These are phyloP conservation scores for Hylyphantes graminicola DNA, from an alignment of 1,140 invertebrate species.

Conservation along the genomic window DNA sequence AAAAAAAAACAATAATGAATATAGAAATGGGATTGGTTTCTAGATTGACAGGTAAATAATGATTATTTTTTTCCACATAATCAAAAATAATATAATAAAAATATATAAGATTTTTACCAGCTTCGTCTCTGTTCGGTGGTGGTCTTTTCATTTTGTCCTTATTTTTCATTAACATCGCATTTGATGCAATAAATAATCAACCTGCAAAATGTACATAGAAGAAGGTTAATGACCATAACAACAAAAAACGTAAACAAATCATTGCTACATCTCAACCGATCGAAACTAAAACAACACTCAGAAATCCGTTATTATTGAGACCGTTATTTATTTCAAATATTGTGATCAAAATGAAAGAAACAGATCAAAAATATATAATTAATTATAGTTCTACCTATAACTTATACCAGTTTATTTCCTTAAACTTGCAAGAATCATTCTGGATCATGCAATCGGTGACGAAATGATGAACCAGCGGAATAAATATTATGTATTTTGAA, in stretches of 20 bases:
- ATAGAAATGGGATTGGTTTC: background rate
- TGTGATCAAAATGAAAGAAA: no score
- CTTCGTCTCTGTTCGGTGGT: constrained; percentile 27
- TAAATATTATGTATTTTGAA: background rate
- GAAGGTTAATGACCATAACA: background rate
- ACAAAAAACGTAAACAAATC: background rate
- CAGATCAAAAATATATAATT: no score
- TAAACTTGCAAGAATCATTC: background rate
- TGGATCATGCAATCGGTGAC: background rate
- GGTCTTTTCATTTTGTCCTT: constrained; percentile 36
- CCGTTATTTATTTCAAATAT: no score
- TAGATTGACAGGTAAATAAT: background rate
- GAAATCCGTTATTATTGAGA: no score
- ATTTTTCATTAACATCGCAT: background rate
- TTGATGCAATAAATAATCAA: no score
- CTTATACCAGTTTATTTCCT: no score
- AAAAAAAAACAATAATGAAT: background rate
- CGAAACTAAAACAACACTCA: no score
- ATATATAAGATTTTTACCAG: constrained; percentile 10
- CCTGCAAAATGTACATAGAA: no score
- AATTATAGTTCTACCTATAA: no score
- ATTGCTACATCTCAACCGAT: constrained; percentile 13
- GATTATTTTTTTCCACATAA: background rate
- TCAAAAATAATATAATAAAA: background rate
- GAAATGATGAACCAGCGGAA: background rate